Base-by-base conservation (phyloP, 2,797 vertebrate species). In the Spondyliosoma cantharus region DNA sequence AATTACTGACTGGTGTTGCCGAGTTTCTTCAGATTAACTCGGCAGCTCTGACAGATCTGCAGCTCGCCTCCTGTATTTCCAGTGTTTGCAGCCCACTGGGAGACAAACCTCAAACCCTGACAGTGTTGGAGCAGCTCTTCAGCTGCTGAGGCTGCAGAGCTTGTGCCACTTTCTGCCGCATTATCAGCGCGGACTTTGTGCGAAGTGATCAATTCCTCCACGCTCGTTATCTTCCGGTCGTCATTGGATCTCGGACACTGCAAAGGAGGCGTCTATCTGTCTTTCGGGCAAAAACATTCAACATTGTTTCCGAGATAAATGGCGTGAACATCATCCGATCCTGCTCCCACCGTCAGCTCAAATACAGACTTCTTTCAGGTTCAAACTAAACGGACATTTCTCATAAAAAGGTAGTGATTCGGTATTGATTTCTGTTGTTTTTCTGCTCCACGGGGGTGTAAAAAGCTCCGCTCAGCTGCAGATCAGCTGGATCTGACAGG, bases 171-270 rank as follows among this genome's bases (percentile, higher is more conserved):
- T 37, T 42, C 25, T 59, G 20, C 2, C 9, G 27, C 45, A 3
- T 17, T 46, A 58, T 82, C 70, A 80, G 24, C 46, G 1, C 6
- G 42, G 74, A 86, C 82, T 88, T 80, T 82, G 71, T 48, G 50
- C 80, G 32, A 37, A 43, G 7, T 19, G 67, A 29, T 82, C 50
- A 37, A 24, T 58, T 59, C 27, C 46, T 61, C 48, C 42, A 46
- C 19, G 29, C 5, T 5, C 42, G 14, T 32, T 49, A 12, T 53
- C n/a, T 5, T 20, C 17, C n/a, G 0, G 43, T 46, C 22, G 8
- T 59, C 25, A 60, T 52, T 62, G 42, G 5, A 24, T 12, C 22
- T 25, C 4, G 15, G 5, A 29, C 14, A 24, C 58, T 53, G 37
- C 17, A 14, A 16, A 48, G 15, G 43, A 48, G 49, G 63, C 1